A percentile compares a stretch with the other conserved stretches of the same genome.
Conservation (phyloP, 2,888 invertebrate species). For the Furcula furcula region DNA sequence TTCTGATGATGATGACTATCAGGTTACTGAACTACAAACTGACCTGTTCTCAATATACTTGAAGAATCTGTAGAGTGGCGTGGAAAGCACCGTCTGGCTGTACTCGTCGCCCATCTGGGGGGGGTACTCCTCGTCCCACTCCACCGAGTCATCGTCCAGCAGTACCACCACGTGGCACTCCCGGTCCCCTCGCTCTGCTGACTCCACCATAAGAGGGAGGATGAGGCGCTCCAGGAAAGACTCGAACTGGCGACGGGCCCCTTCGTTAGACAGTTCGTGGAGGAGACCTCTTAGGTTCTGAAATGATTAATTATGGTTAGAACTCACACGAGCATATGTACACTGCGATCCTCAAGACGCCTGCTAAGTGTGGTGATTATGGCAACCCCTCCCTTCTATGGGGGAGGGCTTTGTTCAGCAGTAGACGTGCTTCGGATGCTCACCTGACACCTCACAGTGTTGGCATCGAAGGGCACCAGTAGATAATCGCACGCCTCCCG, state of each 20-base stretch:
- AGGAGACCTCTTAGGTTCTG: constrained; percentile 97
- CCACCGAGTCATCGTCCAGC: constrained; percentile 96
- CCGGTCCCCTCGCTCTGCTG: constrained; percentile 94
- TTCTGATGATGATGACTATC: too few relatives aligned
- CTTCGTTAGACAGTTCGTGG: constrained; percentile 99
- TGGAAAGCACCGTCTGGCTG: constrained; percentile 97
- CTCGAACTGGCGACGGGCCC: constrained; percentile 98
- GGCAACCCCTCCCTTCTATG: too few relatives aligned
- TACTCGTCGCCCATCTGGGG: constrained; percentile 99
- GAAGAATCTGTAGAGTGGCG: constrained; percentile 98
- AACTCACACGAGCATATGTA: too few relatives aligned
- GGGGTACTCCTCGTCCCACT: constrained; percentile 99
- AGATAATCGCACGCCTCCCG: constrained; percentile 99
- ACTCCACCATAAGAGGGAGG: constrained; percentile 97
- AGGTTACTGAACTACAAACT: constrained; percentile 10
- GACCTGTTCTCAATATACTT: constrained; percentile 97
- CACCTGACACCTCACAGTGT: constrained; percentile 92
- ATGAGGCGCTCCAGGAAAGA: constrained; percentile 97
- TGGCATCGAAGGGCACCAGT: constrained; percentile 98
- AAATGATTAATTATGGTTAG: too few relatives aligned
- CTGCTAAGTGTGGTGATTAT: too few relatives aligned
- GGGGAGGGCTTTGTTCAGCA: too few relatives aligned
- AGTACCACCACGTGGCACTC: constrained; percentile 98
- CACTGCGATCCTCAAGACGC: too few relatives aligned
- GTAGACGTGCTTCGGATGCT: too few relatives aligned